Conservation (phyloP, 2,113 vertebrate genomes). For the Glaucidium brasilianum region DNA sequence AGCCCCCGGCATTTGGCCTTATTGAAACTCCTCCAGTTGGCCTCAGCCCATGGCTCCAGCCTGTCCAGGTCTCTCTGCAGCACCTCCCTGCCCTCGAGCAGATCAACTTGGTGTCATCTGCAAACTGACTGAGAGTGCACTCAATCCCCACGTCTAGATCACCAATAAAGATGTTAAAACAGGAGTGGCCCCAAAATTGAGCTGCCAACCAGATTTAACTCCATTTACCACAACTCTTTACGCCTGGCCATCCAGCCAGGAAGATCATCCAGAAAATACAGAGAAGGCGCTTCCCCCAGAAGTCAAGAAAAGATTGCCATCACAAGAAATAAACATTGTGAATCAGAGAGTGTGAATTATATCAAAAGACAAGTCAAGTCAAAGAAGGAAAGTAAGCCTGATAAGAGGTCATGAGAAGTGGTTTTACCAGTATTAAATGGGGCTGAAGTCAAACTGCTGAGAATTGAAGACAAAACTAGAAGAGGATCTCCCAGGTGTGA, state of each 20-base stretch:
- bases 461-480: neutral
- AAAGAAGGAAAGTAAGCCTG: neutral
- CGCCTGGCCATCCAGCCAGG: neutral
- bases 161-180: too few relatives aligned
- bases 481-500: neutral
- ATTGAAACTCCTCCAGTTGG: too few relatives aligned
- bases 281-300: neutral
- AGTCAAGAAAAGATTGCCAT: neutral
- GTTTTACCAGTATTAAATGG: neutral
- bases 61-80: too few relatives aligned
- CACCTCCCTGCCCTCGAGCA: too few relatives aligned
- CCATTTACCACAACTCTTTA: too few relatives aligned
- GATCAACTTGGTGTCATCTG: too few relatives aligned
- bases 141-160: too few relatives aligned
- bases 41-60: too few relatives aligned
- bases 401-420: neutral
- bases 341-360: neutral
- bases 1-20: too few relatives aligned
- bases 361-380: neutral
- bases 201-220: too few relatives aligned
- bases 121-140: too few relatives aligned
- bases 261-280: neutral
- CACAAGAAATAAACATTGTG: neutral
- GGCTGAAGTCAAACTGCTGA: neutral
- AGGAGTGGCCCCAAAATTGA: too few relatives aligned